Percentiles rank a stretch among this genome's conserved stretches.
Conservation (phyloP, 2,113 vertebrate species). For the Perca fluviatilis region DNA sequence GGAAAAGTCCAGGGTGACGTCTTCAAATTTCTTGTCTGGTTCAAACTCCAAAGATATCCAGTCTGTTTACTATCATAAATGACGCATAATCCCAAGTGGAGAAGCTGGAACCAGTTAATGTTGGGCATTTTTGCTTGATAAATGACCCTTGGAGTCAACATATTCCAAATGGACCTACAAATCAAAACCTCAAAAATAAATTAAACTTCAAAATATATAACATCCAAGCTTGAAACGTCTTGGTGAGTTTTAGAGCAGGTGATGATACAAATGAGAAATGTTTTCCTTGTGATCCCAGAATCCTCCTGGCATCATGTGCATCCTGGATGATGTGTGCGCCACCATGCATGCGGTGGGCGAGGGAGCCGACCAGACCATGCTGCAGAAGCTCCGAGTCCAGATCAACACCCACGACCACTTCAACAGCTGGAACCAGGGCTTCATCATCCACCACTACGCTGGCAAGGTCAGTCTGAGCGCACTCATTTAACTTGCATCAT, state of each 20-base stretch:
- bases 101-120: neutral
- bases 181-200: neutral
- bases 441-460: conserved; percentile 98
- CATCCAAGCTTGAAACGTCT: neutral
- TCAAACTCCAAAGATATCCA: neutral
- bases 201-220: neutral
- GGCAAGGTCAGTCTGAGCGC: conserved; percentile 89
- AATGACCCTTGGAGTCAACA: neutral
- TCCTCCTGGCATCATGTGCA: conserved; percentile 96
- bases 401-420: conserved; percentile 98
- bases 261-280: neutral
- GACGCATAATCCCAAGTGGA: neutral
- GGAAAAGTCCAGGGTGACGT: neutral
- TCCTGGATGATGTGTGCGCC: conserved; percentile 97
- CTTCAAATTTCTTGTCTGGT: neutral
- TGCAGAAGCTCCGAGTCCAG: conserved; percentile 96
- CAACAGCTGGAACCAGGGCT: conserved; percentile 99
- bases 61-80: neutral
- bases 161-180: neutral
- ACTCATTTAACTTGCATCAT: neutral
- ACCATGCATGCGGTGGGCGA: conserved; percentile 98
- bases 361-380: conserved; percentile 96
- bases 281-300: conserved; percentile 82
- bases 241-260: neutral
- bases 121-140: neutral